Percentiles rank a stretch among this genome's conserved stretches.
Evolutionary conservation across 2,888 invertebrate genomes (phyloP).

Genomic region (Neocrepidodera transversa): DNA sequence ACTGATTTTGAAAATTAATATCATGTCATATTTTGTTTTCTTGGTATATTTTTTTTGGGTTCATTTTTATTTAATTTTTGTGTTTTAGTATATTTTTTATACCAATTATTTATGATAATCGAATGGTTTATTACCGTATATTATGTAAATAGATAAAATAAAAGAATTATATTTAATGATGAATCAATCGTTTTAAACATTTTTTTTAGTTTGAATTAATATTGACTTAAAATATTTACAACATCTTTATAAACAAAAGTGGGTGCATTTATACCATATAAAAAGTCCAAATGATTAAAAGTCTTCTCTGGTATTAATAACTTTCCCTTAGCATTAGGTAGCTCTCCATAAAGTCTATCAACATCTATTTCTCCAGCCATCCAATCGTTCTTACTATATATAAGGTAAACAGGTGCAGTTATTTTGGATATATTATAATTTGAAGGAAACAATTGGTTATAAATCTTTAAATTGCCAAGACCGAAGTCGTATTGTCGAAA

Average conservation of each 20-base stretch:
- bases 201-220: too few species aligned
- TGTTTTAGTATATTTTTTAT: too few species aligned
- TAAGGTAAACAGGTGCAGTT: slow-evolving; percentile 59
- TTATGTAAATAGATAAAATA: too few species aligned
- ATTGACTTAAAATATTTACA: too few species aligned
- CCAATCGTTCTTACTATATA: slow-evolving; percentile 63
- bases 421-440: slow-evolving; percentile 58
- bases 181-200: too few species aligned
- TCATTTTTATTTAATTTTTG: too few species aligned
- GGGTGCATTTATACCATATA: slow-evolving; percentile 52
- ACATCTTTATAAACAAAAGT: slow-evolving; percentile 50
- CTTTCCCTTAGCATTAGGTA: slow-evolving; percentile 46
- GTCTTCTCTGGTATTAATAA: slow-evolving; percentile 46
- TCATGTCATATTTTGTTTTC: too few species aligned
- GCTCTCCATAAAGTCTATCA: slow-evolving; percentile 49
- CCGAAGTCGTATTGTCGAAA: slow-evolving; percentile 67
- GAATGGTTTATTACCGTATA: too few species aligned
- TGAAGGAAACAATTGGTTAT: slow-evolving; percentile 57
- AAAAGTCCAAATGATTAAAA: slow-evolving; percentile 56
- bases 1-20: too few species aligned
- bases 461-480: slow-evolving; percentile 45
- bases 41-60: too few species aligned
- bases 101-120: too few species aligned
- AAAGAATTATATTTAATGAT: too few species aligned
- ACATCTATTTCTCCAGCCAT: slow-evolving; percentile 56